Evolutionary conservation across 1,140 invertebrate species (phyloP).

Genomic region (Pseudomyrmex sp.): DNA sequence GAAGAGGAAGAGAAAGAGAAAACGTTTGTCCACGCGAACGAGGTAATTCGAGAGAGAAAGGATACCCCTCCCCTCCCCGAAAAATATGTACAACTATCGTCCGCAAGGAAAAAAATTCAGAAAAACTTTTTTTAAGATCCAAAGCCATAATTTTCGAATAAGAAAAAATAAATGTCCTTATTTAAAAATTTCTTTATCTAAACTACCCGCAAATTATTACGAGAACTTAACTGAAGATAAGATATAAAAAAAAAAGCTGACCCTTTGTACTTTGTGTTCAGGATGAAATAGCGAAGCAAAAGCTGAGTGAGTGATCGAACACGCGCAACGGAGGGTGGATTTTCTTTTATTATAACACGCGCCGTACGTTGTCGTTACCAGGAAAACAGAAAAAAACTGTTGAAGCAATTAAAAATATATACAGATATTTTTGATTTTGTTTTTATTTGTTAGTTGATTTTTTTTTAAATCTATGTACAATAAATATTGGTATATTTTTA

Average conservation of each 20-base stretch:
- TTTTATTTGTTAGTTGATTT: slow-evolving; percentile 85
- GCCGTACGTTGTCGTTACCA: neutral
- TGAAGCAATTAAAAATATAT: neutral
- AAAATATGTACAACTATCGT: too few species aligned
- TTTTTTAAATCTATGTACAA: slow-evolving; percentile 85
- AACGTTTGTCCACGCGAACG: neutral
- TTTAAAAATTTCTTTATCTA: too few species aligned
- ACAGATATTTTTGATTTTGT: slow-evolving; percentile 78
- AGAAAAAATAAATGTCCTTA: neutral
- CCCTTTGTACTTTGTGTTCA: neutral
- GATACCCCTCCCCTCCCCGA: neutral
- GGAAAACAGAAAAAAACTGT: neutral
- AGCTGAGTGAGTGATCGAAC: neutral
- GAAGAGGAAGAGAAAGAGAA: slow-evolving; percentile 53
- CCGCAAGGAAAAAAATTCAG: neutral
- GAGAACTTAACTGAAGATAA: neutral
- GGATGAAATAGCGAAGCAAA: slow-evolving; percentile 21
- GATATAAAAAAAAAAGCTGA: neutral
- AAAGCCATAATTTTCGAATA: neutral
- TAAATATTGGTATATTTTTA: slow-evolving; percentile 85
- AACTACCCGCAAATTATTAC: too few species aligned
- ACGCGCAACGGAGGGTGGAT: neutral
- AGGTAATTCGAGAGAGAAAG: slow-evolving; percentile 33
- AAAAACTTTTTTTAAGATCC: neutral
- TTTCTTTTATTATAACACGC: too few species aligned